phyloP scores from a whole-genome alignment of 2,113 vertebrate species.

The Helogale parvula region DNA sequence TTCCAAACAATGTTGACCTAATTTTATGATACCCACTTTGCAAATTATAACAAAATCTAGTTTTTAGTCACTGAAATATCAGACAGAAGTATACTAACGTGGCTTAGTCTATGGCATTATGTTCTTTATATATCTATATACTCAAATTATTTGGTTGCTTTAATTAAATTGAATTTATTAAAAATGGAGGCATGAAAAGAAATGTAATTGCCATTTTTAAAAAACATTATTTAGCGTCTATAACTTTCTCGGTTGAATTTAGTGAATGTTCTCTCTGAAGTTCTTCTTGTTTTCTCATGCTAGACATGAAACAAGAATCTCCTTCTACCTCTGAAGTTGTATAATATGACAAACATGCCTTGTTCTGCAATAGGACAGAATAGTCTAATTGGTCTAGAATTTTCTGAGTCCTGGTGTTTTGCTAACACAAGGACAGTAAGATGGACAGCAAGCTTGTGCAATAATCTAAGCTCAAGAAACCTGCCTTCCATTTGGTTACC shows the following conservation, averaged over 20 bases:
- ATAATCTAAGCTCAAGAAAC: background rate
- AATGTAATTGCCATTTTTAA: background rate
- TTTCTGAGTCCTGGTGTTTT: background rate
- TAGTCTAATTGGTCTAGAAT: background rate
- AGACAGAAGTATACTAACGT: background rate
- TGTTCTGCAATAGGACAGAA: background rate
- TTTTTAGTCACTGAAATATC: background rate
- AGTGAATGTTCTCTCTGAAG: background rate
- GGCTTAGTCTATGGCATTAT: background rate
- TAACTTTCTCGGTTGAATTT: background rate
- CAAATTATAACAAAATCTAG: background rate
- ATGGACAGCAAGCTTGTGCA: background rate
- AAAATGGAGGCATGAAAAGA: background rate
- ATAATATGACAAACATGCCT: background rate
- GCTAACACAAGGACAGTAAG: background rate
- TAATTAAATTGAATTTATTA: background rate
- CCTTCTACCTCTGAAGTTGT: background rate
- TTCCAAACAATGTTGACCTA: background rate
- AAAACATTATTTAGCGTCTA: background rate
- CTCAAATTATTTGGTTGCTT: background rate
- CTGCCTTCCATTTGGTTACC: background rate
- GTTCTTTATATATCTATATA: background rate
- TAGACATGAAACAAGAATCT: background rate
- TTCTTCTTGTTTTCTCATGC: background rate
- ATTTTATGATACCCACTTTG: slow-evolving; percentile 12